Conservation (phyloP, 2,888 invertebrate species). For the Tenthredo amoena region DNA sequence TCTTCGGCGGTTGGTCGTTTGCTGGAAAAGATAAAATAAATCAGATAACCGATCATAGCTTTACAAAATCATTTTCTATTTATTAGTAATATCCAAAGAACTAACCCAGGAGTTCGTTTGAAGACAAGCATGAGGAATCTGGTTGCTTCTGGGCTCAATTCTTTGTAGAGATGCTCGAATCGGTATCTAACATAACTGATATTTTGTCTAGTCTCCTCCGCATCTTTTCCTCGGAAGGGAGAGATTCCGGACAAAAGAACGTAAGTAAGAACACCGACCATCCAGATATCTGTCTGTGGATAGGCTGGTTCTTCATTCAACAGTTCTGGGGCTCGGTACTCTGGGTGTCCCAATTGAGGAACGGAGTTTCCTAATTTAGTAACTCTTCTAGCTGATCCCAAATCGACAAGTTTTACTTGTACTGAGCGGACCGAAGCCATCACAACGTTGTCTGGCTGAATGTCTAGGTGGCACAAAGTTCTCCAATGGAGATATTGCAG, state of each 20-base stretch:
- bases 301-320: slow-evolving; percentile 92
- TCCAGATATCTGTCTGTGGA: slow-evolving; percentile 97
- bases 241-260: slow-evolving; percentile 95
- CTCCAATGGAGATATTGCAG: slow-evolving; percentile 97
- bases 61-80: neutral
- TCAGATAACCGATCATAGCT: neutral
- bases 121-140: slow-evolving; percentile 97
- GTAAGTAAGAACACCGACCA: slow-evolving; percentile 94
- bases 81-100: slow-evolving; percentile 55
- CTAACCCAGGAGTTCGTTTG: slow-evolving; percentile 94
- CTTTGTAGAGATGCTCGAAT: slow-evolving; percentile 96
- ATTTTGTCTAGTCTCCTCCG: slow-evolving; percentile 93
- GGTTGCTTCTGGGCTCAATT: slow-evolving; percentile 95
- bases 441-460: slow-evolving; percentile 97
- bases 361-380: slow-evolving; percentile 88
- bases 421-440: slow-evolving; percentile 92
- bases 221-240: slow-evolving; percentile 92
- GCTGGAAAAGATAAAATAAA: slow-evolving; percentile 79
- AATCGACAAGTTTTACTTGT: slow-evolving; percentile 94
- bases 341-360: slow-evolving; percentile 86
- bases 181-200: slow-evolving; percentile 95
- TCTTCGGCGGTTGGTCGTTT: slow-evolving; percentile 97
- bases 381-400: slow-evolving; percentile 92
- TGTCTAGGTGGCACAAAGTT: slow-evolving; percentile 92
- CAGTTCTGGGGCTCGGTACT: slow-evolving; percentile 94